Evolutionary conservation across 2,797 vertebrate species (phyloP).

Genomic region (Xiphophorus birchmanni): DNA sequence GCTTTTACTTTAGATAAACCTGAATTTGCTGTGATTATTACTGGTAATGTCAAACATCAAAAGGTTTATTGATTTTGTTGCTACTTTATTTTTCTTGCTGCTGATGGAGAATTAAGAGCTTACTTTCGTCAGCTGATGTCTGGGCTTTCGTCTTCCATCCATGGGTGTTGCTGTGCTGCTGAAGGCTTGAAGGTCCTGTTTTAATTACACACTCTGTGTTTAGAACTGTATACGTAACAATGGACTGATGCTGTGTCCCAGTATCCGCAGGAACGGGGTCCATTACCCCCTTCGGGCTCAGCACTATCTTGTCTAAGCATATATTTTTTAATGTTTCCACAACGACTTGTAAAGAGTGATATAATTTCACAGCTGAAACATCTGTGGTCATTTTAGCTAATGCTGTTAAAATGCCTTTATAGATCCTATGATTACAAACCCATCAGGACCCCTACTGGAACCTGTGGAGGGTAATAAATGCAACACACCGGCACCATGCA

Average conservation of each 20-base stretch:
- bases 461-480: not conserved
- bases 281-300: not conserved
- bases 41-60: not conserved
- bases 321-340: not conserved
- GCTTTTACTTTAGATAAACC: not conserved
- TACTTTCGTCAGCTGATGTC: not conserved
- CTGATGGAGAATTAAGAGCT: not conserved
- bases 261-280: not conserved
- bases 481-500: not conserved
- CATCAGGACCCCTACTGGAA: not conserved
- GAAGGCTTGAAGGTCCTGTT: not conserved
- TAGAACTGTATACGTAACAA: not conserved
- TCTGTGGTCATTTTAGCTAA: not conserved
- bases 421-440: not conserved
- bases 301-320: not conserved
- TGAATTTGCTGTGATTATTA: not conserved
- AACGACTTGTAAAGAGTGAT: not conserved
- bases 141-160: not conserved
- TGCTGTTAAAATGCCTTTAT: not conserved
- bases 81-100: not conserved
- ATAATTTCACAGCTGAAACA: not conserved
- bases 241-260: not conserved
- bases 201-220: not conserved
- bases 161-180: not conserved
- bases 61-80: not conserved